Evolutionary conservation across 2,797 vertebrate genomes (phyloP), one percentile per base, ranked within the genome.

Genomic region (Muscicapa striata): DNA sequence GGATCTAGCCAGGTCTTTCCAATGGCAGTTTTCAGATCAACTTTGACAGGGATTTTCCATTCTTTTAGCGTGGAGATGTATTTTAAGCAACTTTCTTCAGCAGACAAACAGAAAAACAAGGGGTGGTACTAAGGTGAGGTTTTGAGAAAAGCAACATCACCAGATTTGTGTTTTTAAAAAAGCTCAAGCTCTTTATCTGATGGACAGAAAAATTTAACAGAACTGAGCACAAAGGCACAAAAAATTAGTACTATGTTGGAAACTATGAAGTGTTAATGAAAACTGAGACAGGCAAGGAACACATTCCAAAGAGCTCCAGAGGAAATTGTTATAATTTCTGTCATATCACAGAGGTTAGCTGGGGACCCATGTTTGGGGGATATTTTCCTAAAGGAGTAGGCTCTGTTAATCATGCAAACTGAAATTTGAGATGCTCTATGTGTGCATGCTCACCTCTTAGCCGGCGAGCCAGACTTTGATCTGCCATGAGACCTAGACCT

Each of bases 401-500:
- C 24, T 77, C n/a, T 51, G 23, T 61, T 86, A 38, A 49, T 41
- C 22, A 9, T 18, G 45, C 72, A 66, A 78, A 63, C n/a, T 13
- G 23, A 54, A 79, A 63, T 54, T 5, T 43, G 7, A 70, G n/a
- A 18, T 19, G 11, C 13, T 61, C 24, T 30, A 0, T 34, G 24
- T 61, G 41, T 70, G 23, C 0, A 3, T 5, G 23, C 95, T 93
- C 81, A 97, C 96, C 95, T 97, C 93, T 97, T 97, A 84, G 94
- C 94, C 0, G 83, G 96, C 0, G 96, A 96, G 89, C 40, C 95
- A 32, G 96, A 97, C 57, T 97, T 97, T 59, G 96, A 97, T 91
- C 96, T 97, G 87, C 95, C 96, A 18, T 92, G 96, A 83, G 96
- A 97, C 57, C 96, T 93, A 40, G 96, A 97, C 89, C 96, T 97